Percentiles rank a stretch among this genome's conserved stretches.
These are phyloP conservation scores for Hippolais icterina DNA, from an alignment of 2,113 vertebrate species.

Conservation along the genomic window DNA sequence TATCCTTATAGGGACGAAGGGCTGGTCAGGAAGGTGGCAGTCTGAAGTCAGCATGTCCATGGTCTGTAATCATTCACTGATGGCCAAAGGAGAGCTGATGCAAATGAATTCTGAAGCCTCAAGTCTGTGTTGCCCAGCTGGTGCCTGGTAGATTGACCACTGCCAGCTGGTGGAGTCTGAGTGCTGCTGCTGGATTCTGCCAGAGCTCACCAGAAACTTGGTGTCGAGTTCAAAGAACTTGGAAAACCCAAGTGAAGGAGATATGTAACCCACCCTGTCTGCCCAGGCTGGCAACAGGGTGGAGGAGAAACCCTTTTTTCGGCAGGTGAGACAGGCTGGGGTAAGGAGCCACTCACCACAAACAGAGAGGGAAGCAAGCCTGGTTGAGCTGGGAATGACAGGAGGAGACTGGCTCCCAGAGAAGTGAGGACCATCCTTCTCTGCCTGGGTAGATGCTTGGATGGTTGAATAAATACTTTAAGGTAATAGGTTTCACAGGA, in stretches of 20 bases:
- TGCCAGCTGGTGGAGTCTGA: neutral
- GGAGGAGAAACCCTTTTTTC: neutral
- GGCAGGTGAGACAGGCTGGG: neutral
- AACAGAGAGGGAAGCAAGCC: neutral
- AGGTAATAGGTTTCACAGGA: neutral
- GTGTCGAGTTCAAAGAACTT: neutral
- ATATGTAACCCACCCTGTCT: neutral
- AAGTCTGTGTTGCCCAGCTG: neutral
- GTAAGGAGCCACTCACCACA: neutral
- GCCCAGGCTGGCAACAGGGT: neutral
- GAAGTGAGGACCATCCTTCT: neutral
- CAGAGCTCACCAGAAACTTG: neutral
- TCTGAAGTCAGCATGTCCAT: neutral
- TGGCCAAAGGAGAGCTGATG: neutral
- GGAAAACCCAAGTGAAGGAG: neutral
- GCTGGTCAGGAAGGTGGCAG: neutral
- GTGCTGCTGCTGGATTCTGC: neutral
- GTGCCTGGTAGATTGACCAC: neutral
- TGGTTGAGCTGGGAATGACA: neutral
- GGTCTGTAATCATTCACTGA: neutral
- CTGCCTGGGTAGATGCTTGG: neutral
- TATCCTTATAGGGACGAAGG: neutral
- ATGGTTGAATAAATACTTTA: neutral
- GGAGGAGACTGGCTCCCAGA: neutral
- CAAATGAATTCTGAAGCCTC: neutral